Evolutionary conservation across 2,888 invertebrate genomes (phyloP).

Genomic region (Notocelia uddmanniana): DNA sequence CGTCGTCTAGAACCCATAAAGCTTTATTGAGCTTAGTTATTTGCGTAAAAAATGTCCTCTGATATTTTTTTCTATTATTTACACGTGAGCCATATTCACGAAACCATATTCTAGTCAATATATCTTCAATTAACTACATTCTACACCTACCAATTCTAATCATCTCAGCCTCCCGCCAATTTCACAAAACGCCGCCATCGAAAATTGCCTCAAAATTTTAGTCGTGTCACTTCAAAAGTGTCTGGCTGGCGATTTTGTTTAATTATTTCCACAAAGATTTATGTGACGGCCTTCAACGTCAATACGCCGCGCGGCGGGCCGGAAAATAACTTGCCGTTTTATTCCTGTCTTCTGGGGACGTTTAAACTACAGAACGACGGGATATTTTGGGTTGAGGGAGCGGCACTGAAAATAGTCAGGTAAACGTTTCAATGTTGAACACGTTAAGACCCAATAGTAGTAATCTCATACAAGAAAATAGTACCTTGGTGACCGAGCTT

Average conservation of each 20-base stretch:
- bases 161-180: slow-evolving; percentile 12
- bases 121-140: not conserved
- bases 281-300: slow-evolving; percentile 58
- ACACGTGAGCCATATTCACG: no score
- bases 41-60: no score
- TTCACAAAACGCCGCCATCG: slow-evolving; percentile 21
- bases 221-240: slow-evolving; percentile 42
- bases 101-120: no score
- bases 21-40: no score
- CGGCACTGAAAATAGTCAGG: no score
- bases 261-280: slow-evolving; percentile 44
- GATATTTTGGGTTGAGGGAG: not conserved
- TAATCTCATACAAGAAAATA: no score
- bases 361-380: slow-evolving; percentile 6
- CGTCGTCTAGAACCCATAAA: no score
- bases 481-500: no score
- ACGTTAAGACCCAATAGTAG: no score
- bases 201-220: slow-evolving; percentile 19
- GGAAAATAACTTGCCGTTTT: slow-evolving; percentile 80
- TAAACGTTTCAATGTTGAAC: no score
- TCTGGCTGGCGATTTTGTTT: slow-evolving; percentile 43
- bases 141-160: not conserved
- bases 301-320: slow-evolving; percentile 71
- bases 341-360: slow-evolving; percentile 52
- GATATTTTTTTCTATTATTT: no score